Percentiles rank a stretch among this genome's conserved stretches.
Evolutionary conservation across 2,888 invertebrate species (phyloP).

Genomic region (Arctia plantaginis): DNA sequence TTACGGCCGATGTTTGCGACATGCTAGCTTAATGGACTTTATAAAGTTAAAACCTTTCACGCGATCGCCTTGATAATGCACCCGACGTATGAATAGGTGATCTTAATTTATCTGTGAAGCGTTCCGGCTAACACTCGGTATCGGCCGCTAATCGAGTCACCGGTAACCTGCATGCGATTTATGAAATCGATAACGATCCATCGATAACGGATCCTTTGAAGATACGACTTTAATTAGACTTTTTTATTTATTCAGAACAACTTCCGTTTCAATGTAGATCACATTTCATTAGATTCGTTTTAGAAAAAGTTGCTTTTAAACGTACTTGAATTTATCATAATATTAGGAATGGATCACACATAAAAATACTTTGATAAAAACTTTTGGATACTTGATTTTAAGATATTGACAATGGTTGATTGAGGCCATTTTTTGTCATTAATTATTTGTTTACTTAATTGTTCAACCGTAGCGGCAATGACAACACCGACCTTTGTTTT

Average conservation of each 20-base stretch:
- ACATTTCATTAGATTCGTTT: slow-evolving; percentile 44
- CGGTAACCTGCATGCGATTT: slow-evolving; percentile 75
- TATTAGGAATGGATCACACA: neutral
- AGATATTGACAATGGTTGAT: slow-evolving; percentile 71
- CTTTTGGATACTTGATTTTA: slow-evolving; percentile 44
- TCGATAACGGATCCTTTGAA: slow-evolving; percentile 69
- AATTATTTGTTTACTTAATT: slow-evolving; percentile 72
- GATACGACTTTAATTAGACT: slow-evolving; percentile 63
- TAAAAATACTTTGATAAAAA: slow-evolving; percentile 42
- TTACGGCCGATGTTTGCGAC: slow-evolving; percentile 74
- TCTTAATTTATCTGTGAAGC: slow-evolving; percentile 83
- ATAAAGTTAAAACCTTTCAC: slow-evolving; percentile 75
- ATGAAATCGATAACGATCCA: slow-evolving; percentile 68
- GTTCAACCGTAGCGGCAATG: slow-evolving; percentile 81
- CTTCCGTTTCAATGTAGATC: slow-evolving; percentile 50
- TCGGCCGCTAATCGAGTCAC: slow-evolving; percentile 79
- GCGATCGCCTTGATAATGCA: slow-evolving; percentile 75
- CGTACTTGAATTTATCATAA: slow-evolving; percentile 11
- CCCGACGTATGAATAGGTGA: slow-evolving; percentile 83
- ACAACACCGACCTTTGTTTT: slow-evolving; percentile 74
- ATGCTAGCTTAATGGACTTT: slow-evolving; percentile 77
- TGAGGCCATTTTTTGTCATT: slow-evolving; percentile 76
- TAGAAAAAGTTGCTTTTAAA: neutral
- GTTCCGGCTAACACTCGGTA: slow-evolving; percentile 77
- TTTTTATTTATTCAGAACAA: slow-evolving; percentile 54